phyloP scores from a whole-genome alignment of 1,140 invertebrate species.

The Chrysoperla carnea region DNA sequence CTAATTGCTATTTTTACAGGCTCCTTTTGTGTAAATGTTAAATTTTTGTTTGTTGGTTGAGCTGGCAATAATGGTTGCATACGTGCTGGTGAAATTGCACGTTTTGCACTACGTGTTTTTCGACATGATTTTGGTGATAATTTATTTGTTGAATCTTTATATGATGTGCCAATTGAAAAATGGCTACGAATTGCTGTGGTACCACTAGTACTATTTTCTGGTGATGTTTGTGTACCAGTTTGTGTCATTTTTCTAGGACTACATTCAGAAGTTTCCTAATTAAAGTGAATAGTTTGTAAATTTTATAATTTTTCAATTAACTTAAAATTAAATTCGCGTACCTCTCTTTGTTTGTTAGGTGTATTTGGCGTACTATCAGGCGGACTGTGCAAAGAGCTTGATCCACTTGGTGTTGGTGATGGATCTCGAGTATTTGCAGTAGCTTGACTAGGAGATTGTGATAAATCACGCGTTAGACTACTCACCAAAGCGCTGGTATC shows the following conservation, averaged over 20 bases:
- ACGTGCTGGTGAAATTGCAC: conserved; percentile 40
- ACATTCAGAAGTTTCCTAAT: conserved; percentile 22
- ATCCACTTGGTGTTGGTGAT: conserved; percentile 38
- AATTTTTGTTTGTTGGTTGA: conserved; percentile 8
- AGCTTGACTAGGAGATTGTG: conserved; percentile 31
- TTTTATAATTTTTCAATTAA: conserved; percentile 7
- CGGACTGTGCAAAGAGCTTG: conserved; percentile 32
- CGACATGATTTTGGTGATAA: conserved; percentile 42
- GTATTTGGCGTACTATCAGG: conserved; percentile 24
- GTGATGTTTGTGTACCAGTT: conserved; percentile 59
- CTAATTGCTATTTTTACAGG: conserved; percentile 68
- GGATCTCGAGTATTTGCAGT: conserved; percentile 34
- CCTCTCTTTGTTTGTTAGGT: conserved; percentile 1
- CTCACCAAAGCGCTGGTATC: conserved; percentile 46
- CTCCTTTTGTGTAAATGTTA: conserved; percentile 18
- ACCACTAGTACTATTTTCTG: conserved; percentile 34
- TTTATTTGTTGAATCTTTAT: conserved; percentile 18
- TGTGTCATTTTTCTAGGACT: conserved; percentile 37
- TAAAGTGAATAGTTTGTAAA: background rate
- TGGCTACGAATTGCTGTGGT: conserved; percentile 31
- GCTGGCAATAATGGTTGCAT: conserved; percentile 20
- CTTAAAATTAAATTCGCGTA: background rate
- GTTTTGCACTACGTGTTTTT: conserved; percentile 38
- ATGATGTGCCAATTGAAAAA: conserved; percentile 37
- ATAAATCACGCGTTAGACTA: conserved; percentile 38